Evolutionary conservation across 2,113 vertebrate genomes (phyloP).

Genomic region (Mastomys natalensis): DNA sequence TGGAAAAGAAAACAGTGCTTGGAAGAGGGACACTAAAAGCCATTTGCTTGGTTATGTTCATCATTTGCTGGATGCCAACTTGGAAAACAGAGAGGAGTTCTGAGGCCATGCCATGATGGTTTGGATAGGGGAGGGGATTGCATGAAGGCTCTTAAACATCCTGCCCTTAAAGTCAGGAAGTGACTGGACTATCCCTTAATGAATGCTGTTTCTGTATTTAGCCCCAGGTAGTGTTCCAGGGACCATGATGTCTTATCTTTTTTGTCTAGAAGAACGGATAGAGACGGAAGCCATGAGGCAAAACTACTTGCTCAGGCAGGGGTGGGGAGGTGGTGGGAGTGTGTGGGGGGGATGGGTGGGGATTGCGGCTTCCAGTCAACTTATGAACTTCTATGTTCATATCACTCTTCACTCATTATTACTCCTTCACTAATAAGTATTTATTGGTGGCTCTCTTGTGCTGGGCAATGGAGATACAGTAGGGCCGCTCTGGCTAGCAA

Average conservation of each 20-base stretch:
- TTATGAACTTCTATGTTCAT: background rate
- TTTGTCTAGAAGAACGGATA: background rate
- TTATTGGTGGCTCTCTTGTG: background rate
- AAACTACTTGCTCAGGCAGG: background rate
- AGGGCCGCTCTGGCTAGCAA: background rate
- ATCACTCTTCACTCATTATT: background rate
- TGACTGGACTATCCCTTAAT: background rate
- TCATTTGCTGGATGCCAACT: constrained; percentile 53
- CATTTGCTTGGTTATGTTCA: constrained; percentile 57
- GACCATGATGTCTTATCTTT: background rate
- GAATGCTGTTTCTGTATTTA: background rate
- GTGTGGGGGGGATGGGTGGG: rapidly evolving
- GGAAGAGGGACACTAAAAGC: background rate
- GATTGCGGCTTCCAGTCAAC: constrained; percentile 13
- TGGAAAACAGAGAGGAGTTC: constrained; percentile 52
- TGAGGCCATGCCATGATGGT: constrained; percentile 28
- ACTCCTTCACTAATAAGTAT: constrained; percentile 26
- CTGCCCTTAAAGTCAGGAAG: background rate
- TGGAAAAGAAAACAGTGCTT: background rate
- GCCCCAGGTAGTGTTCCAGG: background rate
- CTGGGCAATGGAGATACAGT: background rate
- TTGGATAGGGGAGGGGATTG: background rate
- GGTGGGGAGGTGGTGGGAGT: background rate
- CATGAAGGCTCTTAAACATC: background rate
- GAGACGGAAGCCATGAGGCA: background rate